Conservation (phyloP, 1,140 invertebrate species). For the Bombus pyrosoma region DNA sequence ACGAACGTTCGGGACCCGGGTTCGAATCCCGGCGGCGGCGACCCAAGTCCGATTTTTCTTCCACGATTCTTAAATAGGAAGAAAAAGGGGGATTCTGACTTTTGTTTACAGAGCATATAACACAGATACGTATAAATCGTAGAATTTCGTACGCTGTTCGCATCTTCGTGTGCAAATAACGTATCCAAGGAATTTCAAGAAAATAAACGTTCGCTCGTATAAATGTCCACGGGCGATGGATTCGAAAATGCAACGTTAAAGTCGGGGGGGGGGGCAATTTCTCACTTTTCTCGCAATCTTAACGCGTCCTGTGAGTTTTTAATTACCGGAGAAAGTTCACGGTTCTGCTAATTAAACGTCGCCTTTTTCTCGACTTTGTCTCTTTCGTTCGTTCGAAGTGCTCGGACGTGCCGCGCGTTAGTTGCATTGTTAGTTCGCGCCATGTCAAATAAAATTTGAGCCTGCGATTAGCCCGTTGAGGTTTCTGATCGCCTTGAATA, state of each 20-base stretch:
- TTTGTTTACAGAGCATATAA: conserved; percentile 56
- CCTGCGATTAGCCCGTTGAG: neutral
- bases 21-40: too few species aligned
- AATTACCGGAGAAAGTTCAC: neutral
- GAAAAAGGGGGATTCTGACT: neutral
- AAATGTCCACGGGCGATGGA: conserved; percentile 10
- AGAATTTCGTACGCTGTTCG: conserved; percentile 67
- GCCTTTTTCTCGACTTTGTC: neutral
- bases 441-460: conserved; percentile 1
- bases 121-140: conserved; percentile 48
- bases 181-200: conserved; percentile 62
- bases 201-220: conserved; percentile 42
- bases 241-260: neutral
- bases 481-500: conserved; percentile 4
- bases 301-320: neutral
- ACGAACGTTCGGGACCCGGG: too few species aligned
- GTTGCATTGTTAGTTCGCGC: neutral
- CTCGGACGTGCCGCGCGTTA: neutral
- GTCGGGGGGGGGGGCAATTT: neutral
- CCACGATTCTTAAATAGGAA: too few species aligned
- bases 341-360: conserved; percentile 4
- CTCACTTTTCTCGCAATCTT: neutral
- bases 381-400: too few species aligned
- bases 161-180: conserved; percentile 73
- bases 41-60: too few species aligned